Conservation (phyloP, 1,140 invertebrate species). For the Drosophila arizonae region DNA sequence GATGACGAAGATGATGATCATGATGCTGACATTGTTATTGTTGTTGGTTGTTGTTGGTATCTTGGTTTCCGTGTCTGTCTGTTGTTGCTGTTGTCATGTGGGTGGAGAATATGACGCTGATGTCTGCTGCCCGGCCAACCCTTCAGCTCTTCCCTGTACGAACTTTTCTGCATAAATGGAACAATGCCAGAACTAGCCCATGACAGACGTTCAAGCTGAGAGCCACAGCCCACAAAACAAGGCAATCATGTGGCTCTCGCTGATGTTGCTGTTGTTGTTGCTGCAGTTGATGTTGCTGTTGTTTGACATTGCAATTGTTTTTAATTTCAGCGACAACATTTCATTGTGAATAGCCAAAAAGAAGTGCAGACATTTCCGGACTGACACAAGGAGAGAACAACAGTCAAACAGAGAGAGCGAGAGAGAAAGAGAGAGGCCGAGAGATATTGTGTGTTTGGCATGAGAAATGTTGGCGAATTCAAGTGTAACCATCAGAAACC, state of each 20-base stretch:
- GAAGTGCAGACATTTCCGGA: constrained; percentile 46
- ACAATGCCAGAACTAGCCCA: constrained; percentile 40
- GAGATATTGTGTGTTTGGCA: constrained; percentile 5
- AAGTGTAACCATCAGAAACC: constrained; percentile 43
- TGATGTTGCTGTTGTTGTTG: constrained; percentile 15
- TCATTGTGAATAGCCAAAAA: constrained; percentile 42
- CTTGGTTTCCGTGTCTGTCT: constrained; percentile 21
- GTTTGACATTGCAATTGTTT: constrained; percentile 67
- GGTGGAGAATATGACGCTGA: constrained; percentile 71
- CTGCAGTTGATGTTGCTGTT: constrained; percentile 19
- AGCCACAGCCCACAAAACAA: constrained; percentile 35
- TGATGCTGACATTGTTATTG: constrained; percentile 29
- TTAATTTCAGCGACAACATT: constrained; percentile 54
- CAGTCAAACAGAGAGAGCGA: neutral
- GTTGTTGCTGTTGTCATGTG: constrained; percentile 53
- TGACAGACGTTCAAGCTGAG: constrained; percentile 30
- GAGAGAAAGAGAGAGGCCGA: neutral
- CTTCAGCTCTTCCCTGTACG: neutral
- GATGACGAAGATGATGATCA: constrained; percentile 45
- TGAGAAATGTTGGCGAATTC: constrained; percentile 46
- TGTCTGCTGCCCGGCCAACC: constrained; percentile 30
- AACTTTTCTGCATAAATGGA: constrained; percentile 60
- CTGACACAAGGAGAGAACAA: constrained; percentile 21
- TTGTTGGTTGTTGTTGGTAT: constrained; percentile 22
- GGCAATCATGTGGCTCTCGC: constrained; percentile 33